Conservation (phyloP, 2,888 invertebrate genomes). For the Athripsodes cinereus region DNA sequence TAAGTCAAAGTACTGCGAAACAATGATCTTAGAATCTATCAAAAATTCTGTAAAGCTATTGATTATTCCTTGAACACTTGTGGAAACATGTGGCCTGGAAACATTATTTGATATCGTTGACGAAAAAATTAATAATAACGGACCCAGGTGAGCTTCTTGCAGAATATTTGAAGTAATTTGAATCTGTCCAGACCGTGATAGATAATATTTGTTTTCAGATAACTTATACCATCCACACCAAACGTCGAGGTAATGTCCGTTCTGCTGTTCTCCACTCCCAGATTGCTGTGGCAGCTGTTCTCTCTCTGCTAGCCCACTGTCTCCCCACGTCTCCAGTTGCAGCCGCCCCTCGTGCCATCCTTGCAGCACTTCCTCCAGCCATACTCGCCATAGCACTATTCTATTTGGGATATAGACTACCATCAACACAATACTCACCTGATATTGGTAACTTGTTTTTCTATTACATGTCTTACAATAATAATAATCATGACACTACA, state of each 20-base stretch:
- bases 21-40: too few relatives aligned
- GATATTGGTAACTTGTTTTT: constrained; percentile 23
- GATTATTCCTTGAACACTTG: too few relatives aligned
- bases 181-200: too few relatives aligned
- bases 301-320: constrained; percentile 31
- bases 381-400: constrained; percentile 35
- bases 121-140: too few relatives aligned
- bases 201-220: constrained; percentile 24
- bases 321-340: constrained; percentile 33
- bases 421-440: constrained; percentile 17
- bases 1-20: too few relatives aligned
- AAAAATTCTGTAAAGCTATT: too few relatives aligned
- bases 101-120: too few relatives aligned
- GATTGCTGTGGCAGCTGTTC: constrained; percentile 34
- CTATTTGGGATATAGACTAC: constrained; percentile 21
- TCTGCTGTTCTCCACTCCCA: constrained; percentile 35
- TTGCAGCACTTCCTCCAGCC: constrained; percentile 31
- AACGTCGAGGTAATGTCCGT: constrained; percentile 27
- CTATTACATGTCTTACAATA: too few relatives aligned
- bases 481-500: too few relatives aligned
- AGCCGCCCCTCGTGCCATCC: constrained; percentile 29
- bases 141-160: too few relatives aligned
- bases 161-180: too few relatives aligned
- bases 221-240: constrained; percentile 25
- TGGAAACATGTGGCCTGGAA: too few relatives aligned